Evolutionary conservation across 1,140 invertebrate genomes (phyloP).

Genomic region (Neodiprion fabricii): DNA sequence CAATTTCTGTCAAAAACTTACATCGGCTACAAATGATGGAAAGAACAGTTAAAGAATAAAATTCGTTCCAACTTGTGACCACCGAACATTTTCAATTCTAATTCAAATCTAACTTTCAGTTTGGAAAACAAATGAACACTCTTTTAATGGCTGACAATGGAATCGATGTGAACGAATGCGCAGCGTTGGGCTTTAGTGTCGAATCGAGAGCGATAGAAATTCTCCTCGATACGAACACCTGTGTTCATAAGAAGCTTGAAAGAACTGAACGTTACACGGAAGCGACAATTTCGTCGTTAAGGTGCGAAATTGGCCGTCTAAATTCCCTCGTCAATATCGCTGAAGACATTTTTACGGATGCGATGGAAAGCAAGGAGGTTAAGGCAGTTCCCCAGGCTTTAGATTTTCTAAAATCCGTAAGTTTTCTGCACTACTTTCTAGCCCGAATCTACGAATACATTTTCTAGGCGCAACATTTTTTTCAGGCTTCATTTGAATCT

Average conservation of each 20-base stretch:
- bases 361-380: neutral
- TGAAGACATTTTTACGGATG: neutral
- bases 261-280: neutral
- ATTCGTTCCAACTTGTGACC: too few species aligned
- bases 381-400: neutral
- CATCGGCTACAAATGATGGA: too few species aligned
- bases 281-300: neutral
- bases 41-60: too few species aligned
- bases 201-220: neutral
- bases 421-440: neutral
- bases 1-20: too few species aligned
- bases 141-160: neutral
- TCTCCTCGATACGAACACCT: neutral
- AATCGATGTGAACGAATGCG: neutral
- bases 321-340: neutral
- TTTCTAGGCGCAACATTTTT: neutral
- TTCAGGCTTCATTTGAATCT: neutral
- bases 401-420: neutral
- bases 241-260: neutral
- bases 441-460: neutral
- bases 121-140: neutral
- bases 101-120: neutral
- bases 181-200: neutral
- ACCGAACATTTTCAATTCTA: too few species aligned
- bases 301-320: neutral